Percentiles rank a stretch among this genome's conserved stretches.
Conservation (phyloP, 2,888 invertebrate genomes). For the Halictus ligatus region DNA sequence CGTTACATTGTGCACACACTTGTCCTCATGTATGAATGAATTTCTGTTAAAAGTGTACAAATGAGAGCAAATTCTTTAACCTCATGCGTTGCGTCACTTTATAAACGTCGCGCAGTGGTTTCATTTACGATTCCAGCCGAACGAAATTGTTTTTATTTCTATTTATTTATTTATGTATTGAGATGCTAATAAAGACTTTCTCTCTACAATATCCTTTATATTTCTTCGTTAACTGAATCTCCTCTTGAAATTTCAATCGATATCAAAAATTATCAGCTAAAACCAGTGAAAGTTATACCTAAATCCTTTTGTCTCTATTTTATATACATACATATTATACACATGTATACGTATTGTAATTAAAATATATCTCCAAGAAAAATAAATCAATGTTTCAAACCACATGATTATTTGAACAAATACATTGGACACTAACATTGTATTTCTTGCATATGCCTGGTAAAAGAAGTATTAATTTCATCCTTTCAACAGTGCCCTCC, state of each 20-base stretch:
- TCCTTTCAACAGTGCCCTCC: slow-evolving; percentile 85
- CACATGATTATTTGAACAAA: not conserved
- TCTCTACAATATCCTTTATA: not conserved
- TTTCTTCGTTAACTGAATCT: not conserved
- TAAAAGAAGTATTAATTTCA: not conserved
- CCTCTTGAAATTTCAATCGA: too few relatives aligned
- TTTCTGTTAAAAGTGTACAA: not conserved
- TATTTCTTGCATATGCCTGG: not conserved
- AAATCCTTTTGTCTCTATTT: not conserved
- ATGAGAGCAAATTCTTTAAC: not conserved
- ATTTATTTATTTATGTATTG: not conserved
- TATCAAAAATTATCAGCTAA: not conserved
- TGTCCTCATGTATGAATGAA: not conserved
- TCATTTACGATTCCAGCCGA: not conserved
- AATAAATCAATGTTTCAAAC: not conserved
- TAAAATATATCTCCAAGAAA: not conserved
- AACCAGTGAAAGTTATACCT: too few relatives aligned
- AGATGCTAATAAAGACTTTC: not conserved
- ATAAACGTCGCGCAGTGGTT: not conserved
- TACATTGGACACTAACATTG: not conserved
- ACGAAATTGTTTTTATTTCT: not conserved
- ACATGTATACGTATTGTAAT: not conserved
- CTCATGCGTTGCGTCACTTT: not conserved
- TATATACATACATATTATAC: not conserved
- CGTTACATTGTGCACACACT: not conserved